Conservation (phyloP, 2,113 vertebrate species). For the Anthoscopus minutus region DNA sequence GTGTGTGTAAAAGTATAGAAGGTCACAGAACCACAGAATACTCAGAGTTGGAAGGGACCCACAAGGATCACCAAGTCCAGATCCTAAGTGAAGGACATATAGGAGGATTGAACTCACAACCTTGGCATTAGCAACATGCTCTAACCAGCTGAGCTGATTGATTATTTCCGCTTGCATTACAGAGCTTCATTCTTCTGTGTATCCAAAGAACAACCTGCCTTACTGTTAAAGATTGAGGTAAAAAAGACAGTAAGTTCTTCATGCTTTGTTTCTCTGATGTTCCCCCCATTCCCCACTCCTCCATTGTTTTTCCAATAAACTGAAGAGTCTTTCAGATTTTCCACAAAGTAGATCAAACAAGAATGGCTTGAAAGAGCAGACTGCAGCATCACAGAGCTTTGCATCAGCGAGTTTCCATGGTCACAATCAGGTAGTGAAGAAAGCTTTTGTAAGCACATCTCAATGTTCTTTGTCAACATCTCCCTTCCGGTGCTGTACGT, state of each 20-base stretch:
- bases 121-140: not conserved
- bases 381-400: constrained; percentile 1
- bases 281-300: not conserved
- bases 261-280: not conserved
- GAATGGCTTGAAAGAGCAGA: constrained; percentile 14
- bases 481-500: not conserved
- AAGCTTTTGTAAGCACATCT: not conserved
- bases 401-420: constrained; percentile 5
- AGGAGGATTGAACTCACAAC: not conserved
- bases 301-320: not conserved
- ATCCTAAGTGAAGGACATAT: not conserved
- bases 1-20: not conserved
- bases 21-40: not conserved
- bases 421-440: not conserved
- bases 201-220: not conserved
- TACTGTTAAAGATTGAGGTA: not conserved
- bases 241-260: not conserved
- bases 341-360: not conserved
- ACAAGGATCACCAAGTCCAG: not conserved
- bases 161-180: not conserved
- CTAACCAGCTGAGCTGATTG: not conserved
- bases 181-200: not conserved
- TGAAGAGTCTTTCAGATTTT: constrained; percentile 1
- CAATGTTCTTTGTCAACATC: not conserved
- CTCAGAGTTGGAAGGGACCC: not conserved